Evolutionary conservation across 2,797 vertebrate genomes (phyloP).

Genomic region (Peromyscus attwateri): DNA sequence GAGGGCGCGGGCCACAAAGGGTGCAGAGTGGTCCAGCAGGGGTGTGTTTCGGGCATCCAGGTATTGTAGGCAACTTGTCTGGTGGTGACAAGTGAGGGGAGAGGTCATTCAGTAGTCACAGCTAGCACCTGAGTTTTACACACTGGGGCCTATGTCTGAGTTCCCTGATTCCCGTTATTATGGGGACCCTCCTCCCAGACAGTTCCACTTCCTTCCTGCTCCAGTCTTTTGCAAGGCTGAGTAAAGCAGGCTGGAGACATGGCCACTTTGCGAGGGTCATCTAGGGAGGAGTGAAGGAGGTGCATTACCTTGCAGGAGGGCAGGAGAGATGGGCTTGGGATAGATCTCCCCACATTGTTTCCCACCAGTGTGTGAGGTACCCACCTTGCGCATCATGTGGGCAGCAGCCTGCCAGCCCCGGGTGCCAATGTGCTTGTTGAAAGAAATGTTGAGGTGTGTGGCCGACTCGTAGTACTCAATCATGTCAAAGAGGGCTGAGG

Average conservation of each 20-base stretch:
- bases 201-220: background rate
- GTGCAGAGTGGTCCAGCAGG: constrained; percentile 95
- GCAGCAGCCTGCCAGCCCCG: constrained; percentile 97
- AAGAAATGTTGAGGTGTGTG: constrained; percentile 98
- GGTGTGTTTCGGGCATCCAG: constrained; percentile 96
- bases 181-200: no score
- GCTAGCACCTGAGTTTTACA: background rate
- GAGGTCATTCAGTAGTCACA: background rate
- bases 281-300: background rate
- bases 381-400: constrained; percentile 98
- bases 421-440: constrained; percentile 97
- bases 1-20: constrained; percentile 96
- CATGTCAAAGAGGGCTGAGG: constrained; percentile 97
- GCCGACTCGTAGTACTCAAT: constrained; percentile 98
- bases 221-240: background rate
- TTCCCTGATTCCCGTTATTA: background rate
- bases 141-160: fast-evolving
- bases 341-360: background rate
- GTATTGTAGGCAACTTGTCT: constrained; percentile 97
- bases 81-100: background rate
- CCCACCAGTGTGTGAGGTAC: constrained; percentile 46
- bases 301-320: background rate
- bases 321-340: background rate
- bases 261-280: background rate
- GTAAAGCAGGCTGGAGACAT: background rate